Evolutionary conservation across 2,888 invertebrate genomes (phyloP), one percentile per base, ranked within the genome.

Genomic region (Troides aeacus): DNA sequence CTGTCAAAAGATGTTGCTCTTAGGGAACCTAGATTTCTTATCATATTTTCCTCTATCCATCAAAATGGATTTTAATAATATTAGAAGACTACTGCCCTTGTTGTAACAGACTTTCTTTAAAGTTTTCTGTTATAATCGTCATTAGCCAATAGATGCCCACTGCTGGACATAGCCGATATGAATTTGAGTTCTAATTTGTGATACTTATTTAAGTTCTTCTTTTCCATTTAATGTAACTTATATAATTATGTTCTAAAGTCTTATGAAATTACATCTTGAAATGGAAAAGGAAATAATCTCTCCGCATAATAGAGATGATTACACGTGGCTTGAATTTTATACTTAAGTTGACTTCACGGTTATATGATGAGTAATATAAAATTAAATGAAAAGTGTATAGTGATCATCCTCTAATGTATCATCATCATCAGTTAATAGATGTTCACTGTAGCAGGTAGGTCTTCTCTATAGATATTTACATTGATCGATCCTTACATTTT

Each of bases 261-360:
- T 53, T 53, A 65, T 18, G 21, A 39, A 57, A 59, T 58, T 30
- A 60, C 59, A 66, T 30, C 21, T 66, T 18, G 21, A 21, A 66
- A 66, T 50, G 24, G 30, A 50, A 59, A 59, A 24, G 30, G 24
- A 53, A 64, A 64, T 50, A 3, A 53, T 39, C 24, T 60, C 6
- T 7, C 24, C n/a, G 18, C 2, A 24, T 50, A 59, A 60, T 60
- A 50, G 59, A 60, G 66, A 30, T 46, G 66, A 30, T 46, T 17
- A 60, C 30, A 66, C 66, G 66, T 66, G 66, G 66, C 17, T n/a
- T n/a, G 66, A 66, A 66, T 60, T 65, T 10, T 59, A 46, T 18
- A 59, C 57, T 39, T 15, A 21, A 30, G 58, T 6, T 53, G 36
- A 39, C 7, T 21, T 61, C 42, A n/a, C 42, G 18, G 18, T 53